Conservation (phyloP, 2,113 vertebrate genomes). For the Rousettus leschenaultii region DNA sequence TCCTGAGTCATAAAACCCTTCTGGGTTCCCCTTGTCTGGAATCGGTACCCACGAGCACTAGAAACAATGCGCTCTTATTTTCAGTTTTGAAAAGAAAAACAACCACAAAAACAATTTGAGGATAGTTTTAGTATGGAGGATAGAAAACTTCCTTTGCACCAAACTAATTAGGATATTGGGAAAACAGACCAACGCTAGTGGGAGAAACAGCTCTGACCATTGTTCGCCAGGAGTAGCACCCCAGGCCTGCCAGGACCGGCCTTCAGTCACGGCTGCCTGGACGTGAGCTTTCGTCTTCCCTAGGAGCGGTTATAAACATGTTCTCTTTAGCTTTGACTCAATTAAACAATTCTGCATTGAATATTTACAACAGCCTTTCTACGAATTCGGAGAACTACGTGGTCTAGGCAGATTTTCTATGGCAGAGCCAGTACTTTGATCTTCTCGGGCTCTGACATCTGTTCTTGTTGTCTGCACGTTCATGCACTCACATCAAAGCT, state of each 20-base stretch:
- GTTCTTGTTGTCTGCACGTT: constrained; percentile 47
- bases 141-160: constrained; percentile 15
- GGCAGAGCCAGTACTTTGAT: constrained; percentile 59
- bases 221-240: not conserved
- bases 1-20: constrained; percentile 76
- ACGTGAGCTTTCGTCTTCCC: not conserved
- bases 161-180: constrained; percentile 15
- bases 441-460: constrained; percentile 64
- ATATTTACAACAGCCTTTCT: constrained; percentile 5
- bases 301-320: not conserved
- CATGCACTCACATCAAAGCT: not conserved
- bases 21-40: constrained; percentile 72
- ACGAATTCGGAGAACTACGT: not conserved
- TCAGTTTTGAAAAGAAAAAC: constrained; percentile 65
- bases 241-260: not conserved
- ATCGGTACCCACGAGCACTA: constrained; percentile 68
- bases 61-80: constrained; percentile 75
- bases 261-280: not conserved
- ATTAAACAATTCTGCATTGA: not conserved
- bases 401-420: constrained; percentile 32
- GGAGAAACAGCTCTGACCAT: not conserved
- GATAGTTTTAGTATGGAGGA: constrained; percentile 9
- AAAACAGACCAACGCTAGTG: not conserved
- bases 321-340: not conserved
- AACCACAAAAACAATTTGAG: constrained; percentile 14